Percentiles rank a stretch among this genome's conserved stretches.
phyloP scores from a whole-genome alignment of 2,888 invertebrate genomes.

The Drosophila pseudotakahashii region DNA sequence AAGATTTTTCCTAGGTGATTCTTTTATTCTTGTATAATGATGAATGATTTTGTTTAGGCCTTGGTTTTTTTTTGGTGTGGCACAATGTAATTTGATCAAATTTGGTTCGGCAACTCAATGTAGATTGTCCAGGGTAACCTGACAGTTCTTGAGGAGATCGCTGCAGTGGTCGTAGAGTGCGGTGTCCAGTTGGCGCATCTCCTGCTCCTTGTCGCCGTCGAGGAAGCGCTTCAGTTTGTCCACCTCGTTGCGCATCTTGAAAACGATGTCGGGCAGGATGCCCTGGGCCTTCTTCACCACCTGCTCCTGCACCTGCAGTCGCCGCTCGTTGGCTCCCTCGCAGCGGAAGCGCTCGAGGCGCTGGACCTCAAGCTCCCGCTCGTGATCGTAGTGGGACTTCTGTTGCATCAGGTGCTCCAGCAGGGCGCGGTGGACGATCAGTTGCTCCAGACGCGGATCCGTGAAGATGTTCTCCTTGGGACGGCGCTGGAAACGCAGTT shows the following conservation, averaged over 20 bases:
- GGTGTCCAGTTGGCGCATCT: conserved; percentile 28
- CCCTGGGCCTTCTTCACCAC: conserved; percentile 50
- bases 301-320: conserved; percentile 48
- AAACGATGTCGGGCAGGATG: conserved; percentile 60
- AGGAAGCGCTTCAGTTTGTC: conserved; percentile 55
- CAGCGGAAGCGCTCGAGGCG: conserved; percentile 51
- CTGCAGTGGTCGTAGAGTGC: conserved; percentile 31
- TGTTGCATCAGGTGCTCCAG: conserved; percentile 58
- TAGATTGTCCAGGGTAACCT: conserved; percentile 37
- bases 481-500: conserved; percentile 11
- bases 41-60: too few species aligned
- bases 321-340: conserved; percentile 43
- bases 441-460: conserved; percentile 56
- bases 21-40: background rate
- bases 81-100: conserved; percentile 12
- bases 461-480: conserved; percentile 15
- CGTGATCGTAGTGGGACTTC: conserved; percentile 55
- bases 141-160: conserved; percentile 38
- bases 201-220: conserved; percentile 12
- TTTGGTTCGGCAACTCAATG: conserved; percentile 21
- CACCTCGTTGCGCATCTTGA: conserved; percentile 57
- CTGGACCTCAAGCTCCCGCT: conserved; percentile 39
- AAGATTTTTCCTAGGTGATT: background rate
- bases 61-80: background rate
- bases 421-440: conserved; percentile 54